Evolutionary conservation across 2,113 vertebrate genomes (phyloP).

Genomic region (Indicator maculatus): DNA sequence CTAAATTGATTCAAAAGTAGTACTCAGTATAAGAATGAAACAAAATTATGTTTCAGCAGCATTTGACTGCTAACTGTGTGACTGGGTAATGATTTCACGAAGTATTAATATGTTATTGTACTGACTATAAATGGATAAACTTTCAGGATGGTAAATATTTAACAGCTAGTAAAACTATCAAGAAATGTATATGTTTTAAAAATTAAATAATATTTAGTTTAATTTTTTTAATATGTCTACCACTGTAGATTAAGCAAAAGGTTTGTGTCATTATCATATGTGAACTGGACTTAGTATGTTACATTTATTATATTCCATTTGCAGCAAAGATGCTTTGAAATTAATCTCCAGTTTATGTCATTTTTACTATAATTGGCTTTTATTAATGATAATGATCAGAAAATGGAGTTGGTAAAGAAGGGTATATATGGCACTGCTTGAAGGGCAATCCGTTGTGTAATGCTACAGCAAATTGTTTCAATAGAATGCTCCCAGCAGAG

Average conservation of each 20-base stretch:
- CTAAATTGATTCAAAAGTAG: background rate
- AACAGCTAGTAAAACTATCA: background rate
- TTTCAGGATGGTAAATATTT: background rate
- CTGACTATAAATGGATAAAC: background rate
- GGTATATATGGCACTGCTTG: background rate
- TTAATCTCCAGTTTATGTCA: background rate
- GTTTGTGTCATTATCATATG: background rate
- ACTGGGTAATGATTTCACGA: background rate
- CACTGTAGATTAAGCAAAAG: background rate
- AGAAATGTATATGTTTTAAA: background rate
- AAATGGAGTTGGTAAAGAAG: background rate
- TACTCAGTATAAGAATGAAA: background rate
- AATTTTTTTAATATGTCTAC: background rate
- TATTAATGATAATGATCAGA: background rate
- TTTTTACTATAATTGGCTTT: background rate
- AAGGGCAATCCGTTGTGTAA: background rate
- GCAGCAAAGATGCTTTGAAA: background rate
- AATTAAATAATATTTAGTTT: background rate
- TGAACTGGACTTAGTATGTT: background rate
- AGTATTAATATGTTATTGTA: background rate
- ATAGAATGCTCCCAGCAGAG: background rate
- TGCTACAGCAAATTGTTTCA: background rate
- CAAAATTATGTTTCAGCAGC: background rate
- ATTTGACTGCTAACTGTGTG: background rate
- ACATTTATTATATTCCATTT: background rate